phyloP scores from a whole-genome alignment of 2,888 invertebrate species.

The Capitulum mitella region DNA sequence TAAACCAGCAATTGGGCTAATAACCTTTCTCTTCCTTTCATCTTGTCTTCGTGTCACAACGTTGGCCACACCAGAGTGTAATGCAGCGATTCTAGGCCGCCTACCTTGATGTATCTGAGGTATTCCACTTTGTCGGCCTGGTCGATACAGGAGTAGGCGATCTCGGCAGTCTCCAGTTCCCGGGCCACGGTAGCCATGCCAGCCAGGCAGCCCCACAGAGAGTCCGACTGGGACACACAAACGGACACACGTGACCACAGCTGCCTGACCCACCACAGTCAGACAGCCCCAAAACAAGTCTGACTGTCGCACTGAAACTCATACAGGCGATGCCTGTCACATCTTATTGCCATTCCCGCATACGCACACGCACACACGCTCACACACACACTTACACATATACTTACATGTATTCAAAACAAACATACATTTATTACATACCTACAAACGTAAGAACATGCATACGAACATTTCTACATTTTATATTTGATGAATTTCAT shows the following conservation, averaged over 20 bases:
- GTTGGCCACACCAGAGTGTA: conserved; percentile 9
- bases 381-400: background rate
- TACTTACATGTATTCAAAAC: no score
- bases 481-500: no score
- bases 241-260: background rate
- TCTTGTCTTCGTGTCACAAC: no score
- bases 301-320: background rate
- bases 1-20: no score
- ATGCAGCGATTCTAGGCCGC: conserved; percentile 28
- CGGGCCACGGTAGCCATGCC: conserved; percentile 79
- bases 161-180: conserved; percentile 82
- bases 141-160: conserved; percentile 85
- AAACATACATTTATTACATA: no score
- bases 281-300: background rate
- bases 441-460: no score
- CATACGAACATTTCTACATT: no score
- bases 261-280: background rate
- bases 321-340: no score
- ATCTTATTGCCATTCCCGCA: background rate
- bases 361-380: conserved; percentile 7
- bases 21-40: no score
- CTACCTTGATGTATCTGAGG: conserved; percentile 70
- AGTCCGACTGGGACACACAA: background rate
- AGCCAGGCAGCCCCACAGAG: conserved; percentile 89
- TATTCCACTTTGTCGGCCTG: conserved; percentile 80